Evolutionary conservation across 2,113 vertebrate species (phyloP).

Genomic region (Verasper variegatus): DNA sequence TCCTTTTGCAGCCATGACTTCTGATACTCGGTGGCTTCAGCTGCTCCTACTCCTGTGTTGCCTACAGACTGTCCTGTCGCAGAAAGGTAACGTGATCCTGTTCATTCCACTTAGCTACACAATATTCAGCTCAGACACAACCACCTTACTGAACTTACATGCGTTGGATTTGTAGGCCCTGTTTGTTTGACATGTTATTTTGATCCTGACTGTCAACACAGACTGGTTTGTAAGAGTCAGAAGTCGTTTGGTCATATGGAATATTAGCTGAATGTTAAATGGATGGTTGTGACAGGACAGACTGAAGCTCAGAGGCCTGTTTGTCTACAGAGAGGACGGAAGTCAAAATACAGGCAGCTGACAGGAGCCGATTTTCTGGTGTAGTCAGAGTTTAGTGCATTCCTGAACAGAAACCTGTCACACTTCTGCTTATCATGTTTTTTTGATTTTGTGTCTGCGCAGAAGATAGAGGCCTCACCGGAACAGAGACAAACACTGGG

Average conservation of each 20-base stretch:
- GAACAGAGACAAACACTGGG: conserved; percentile 34
- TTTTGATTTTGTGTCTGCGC: neutral
- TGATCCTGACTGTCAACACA: neutral
- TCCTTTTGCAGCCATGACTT: conserved; percentile 24
- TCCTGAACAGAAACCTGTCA: neutral
- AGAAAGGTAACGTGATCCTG: neutral
- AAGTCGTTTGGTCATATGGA: neutral
- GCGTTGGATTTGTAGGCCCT: too few species aligned
- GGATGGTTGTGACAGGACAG: neutral
- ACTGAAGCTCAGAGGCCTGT: neutral
- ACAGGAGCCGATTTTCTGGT: neutral
- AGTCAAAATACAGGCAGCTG: neutral
- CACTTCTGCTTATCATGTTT: conserved; percentile 1
- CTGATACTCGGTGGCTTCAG: neutral
- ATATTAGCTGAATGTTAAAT: neutral
- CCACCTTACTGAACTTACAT: neutral
- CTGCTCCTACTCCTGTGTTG: conserved; percentile 24
- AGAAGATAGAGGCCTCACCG: conserved; percentile 68
- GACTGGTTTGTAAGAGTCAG: neutral
- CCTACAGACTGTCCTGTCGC: neutral
- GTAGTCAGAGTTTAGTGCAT: too few species aligned
- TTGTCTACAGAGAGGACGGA: neutral
- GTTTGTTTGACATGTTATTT: neutral
- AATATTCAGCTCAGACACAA: neutral
- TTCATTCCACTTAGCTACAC: neutral